A percentile compares a stretch with the other conserved stretches of the same genome.
Evolutionary conservation across 2,797 vertebrate genomes (phyloP).

Genomic region (Scarus forsteni): DNA sequence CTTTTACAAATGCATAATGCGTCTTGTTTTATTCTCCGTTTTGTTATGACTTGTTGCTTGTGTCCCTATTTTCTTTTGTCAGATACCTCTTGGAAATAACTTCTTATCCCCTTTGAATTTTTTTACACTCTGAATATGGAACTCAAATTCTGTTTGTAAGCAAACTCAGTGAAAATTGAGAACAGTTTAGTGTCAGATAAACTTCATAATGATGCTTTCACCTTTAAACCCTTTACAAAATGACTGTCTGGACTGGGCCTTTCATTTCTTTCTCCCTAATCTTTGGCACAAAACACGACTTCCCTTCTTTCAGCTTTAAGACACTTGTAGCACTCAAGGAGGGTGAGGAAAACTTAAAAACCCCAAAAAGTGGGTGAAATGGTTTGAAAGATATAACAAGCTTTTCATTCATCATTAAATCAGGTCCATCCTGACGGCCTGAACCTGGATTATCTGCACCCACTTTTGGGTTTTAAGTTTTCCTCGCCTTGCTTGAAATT

Average conservation of each 20-base stretch:
- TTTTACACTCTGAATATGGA: constrained; percentile 5
- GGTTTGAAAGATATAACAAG: no score
- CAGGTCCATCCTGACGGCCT: no score
- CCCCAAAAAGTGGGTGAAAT: no score
- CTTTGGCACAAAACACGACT: neutral
- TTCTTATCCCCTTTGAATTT: constrained; percentile 14
- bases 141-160: constrained; percentile 19
- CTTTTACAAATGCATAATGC: constrained; percentile 21
- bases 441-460: no score
- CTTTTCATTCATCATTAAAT: no score
- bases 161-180: neutral
- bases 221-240: constrained; percentile 18
- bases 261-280: constrained; percentile 11
- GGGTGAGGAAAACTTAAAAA: no score
- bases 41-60: constrained; percentile 20
- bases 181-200: constrained; percentile 22
- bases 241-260: neutral
- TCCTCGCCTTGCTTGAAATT: no score
- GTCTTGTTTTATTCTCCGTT: constrained; percentile 29
- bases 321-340: neutral
- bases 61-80: constrained; percentile 16
- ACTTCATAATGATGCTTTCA: constrained; percentile 12
- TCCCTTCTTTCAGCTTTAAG: neutral
- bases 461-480: no score
- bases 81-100: constrained; percentile 9